Base-by-base conservation (phyloP, 2,888 invertebrate species). In the Acanthococcus lagerstroemiae region DNA sequence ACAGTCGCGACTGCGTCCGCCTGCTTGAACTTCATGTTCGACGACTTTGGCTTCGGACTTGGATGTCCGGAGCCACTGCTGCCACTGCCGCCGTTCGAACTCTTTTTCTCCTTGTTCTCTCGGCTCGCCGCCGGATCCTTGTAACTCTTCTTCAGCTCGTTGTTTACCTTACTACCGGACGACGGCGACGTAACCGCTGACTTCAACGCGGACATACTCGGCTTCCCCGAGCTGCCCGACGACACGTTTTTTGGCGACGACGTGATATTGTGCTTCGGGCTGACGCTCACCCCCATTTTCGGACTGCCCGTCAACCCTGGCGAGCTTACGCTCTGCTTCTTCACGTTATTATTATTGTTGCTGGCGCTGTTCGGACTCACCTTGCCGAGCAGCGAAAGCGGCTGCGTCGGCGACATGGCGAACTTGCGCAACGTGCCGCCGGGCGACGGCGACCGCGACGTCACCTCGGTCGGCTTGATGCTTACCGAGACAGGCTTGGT, bases 171-270 rank as follows among this genome's bases (percentile, higher is more conserved):
- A 52, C 66, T 68, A 12, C 69, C 70, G 46, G 72, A 70, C 54
- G 72, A 84, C 1, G 86, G 85, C 1, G 86, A 85, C 73, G 84
- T 83, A 1, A 85, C 81, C 1, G 90, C 89, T 44, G 87, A 90
- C 74, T 91, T 91, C 22, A 91, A 76, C 0, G 90, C 84, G 0
- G 90, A 89, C 88, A 92, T 90, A 73, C 90, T 90, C 0, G 91
- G 91, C 74, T 92, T 92, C 0, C 91, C 91, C 1, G 88, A 85
- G 66, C 82, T 80, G 19, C 56, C 66, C 21, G 66, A 48, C 17
- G 65, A 65, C 22, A 65, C 15, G 6, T 17, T 67, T 67, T 69
- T 71, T 46, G 69, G 71, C 48, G 70, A 70, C 17, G 70, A 70
- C 45, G 67, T 70, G 9, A 70, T 27, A 27, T 66, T 67, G 68